Evolutionary conservation across 2,888 invertebrate species (phyloP), one percentile per base, ranked within the genome.

Genomic region (Philhelius pedissequus): DNA sequence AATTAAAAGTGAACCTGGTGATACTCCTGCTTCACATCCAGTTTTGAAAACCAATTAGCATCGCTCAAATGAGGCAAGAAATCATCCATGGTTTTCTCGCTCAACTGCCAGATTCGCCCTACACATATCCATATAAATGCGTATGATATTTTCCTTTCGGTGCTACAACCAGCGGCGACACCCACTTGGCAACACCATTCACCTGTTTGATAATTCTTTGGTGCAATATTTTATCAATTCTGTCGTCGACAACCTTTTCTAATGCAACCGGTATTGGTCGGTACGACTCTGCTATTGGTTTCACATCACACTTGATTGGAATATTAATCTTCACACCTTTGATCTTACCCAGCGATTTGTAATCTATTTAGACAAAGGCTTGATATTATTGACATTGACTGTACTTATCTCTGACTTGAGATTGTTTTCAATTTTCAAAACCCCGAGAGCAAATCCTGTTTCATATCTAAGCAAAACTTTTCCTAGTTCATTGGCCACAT

Each of bases 1-100:
- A n/a, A 38, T 4, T 5, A 38, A 38, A 38, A n/a, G n/a, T 38
- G 1, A 48, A 48, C 48, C 81, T 91, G 90, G 83, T 91, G 90
- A 80, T 89, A 90, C 1, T 89, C 90, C 22, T 88, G 83, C 52
- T 88, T 88, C 1, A 90, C 70, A 66, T 90, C 90, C 7, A 90
- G 81, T 86, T 89, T 89, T 13, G 86, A 78, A 40, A 87, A 89
- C 32, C 40, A 69, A 25, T 80, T 78, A 4, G 86, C 86, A 30
- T 43, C 68, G 48, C 50, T 11, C 15, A 74, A 40, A 45, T 71
- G 43, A 35, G 73, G 71, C 20, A 76, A 5, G 18, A 69, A 60
- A 6, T 32, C 20, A 30, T 76, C 45, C 38, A 76, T 76, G 48
- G 20, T 75, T 54, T 38, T 75, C 58, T 30, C 58, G 66, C 22